Percentiles rank a stretch among this genome's conserved stretches.
Conservation (phyloP, 2,113 vertebrate species). For the Barbus barbus region DNA sequence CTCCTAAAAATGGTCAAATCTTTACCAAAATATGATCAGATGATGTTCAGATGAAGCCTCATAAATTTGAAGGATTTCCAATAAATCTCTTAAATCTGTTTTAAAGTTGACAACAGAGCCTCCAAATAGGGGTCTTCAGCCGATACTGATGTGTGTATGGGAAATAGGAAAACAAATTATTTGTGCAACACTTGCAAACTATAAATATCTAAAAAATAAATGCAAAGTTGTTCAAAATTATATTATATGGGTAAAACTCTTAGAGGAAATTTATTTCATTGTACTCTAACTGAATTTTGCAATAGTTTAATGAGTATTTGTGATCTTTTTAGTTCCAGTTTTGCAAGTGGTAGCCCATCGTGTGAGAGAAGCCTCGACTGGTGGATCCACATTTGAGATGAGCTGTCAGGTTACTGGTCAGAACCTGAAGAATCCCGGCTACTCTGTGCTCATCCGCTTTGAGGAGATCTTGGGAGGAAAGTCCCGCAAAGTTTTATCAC, state of each 20-base stretch:
- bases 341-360: slow-evolving; percentile 71
- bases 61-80: background rate
- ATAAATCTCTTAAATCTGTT: background rate
- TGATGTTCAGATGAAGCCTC: background rate
- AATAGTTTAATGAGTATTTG: background rate
- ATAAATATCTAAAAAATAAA: background rate
- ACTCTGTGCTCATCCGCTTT: slow-evolving; percentile 84
- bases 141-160: background rate
- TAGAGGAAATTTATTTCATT: background rate
- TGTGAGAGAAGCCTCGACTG: slow-evolving; percentile 81
- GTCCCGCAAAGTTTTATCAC: slow-evolving; percentile 82
- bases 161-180: background rate
- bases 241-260: background rate
- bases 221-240: background rate
- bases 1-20: background rate
- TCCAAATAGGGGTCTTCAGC: background rate
- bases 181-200: background rate
- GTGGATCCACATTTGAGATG: slow-evolving; percentile 96
- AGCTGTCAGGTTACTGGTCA: slow-evolving; percentile 81
- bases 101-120: background rate
- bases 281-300: background rate
- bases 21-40: background rate
- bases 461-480: slow-evolving; percentile 73
- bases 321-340: slow-evolving; percentile 45
- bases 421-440: slow-evolving; percentile 86